Base-by-base conservation (phyloP, 2,113 vertebrate genomes). In the Castor canadensis region DNA sequence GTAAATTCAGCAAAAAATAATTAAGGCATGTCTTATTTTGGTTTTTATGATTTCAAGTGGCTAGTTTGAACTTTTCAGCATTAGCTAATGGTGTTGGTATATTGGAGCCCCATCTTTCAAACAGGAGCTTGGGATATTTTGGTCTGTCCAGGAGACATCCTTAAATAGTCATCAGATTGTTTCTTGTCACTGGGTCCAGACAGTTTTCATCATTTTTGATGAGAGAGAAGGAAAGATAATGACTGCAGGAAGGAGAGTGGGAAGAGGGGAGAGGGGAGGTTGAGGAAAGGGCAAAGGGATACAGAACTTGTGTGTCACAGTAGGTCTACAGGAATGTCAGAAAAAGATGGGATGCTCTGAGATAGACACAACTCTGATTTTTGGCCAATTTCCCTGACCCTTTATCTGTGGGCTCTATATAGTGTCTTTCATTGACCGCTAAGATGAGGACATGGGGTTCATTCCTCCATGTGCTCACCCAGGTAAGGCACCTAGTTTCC, bases 51-150 rank as follows among this genome's bases (percentile, higher is more conserved):
- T 83, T 54, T 91, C 26, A 84, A 54, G 49, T 62, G 73, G 40
- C 54, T 85, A 43, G 28, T 86, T 90, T 69, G 56, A 85, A 73
- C 52, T 95, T 96, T 89, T 92, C 30, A 84, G 3, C 22, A 19
- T 93, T 92, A 89, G 22, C 40, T 86, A 43, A 80, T 58, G 43
- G 0, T 60, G 6, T 32, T 92, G 11, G 28, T 28, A 30, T 75
- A 45, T 92, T 56, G 56, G 87, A 75, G 30, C 1, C 16, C n/a
- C 4, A 30, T 54, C 79, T 95, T 52, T 22, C 9, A 86, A 2
- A 11, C 15, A 82, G 64, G 49, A 86, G 30, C 30, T 58, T 80
- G 82, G 47, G 13, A 28, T 43, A 28, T 73, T 72, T 96, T 62
- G 38, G 24, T 19, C 3, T 79, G 26, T 28, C 7, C 20, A 71